These are phyloP conservation scores for Protaetia brevitarsis DNA, from an alignment of 1,140 invertebrate genomes.

Conservation along the genomic window DNA sequence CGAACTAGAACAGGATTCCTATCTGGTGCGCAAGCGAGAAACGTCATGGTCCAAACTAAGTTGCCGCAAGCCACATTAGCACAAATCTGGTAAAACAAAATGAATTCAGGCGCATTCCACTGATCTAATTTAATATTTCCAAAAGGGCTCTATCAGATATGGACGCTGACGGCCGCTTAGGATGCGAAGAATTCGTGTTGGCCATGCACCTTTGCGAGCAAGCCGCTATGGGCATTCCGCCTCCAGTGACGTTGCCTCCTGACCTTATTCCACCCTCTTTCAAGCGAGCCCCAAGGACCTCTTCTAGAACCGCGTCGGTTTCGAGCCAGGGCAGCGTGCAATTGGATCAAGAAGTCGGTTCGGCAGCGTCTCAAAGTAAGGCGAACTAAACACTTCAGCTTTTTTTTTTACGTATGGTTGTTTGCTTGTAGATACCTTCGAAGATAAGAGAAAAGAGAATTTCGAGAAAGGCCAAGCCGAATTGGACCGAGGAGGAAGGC, in stretches of 20 bases:
- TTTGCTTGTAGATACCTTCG: conserved; percentile 85
- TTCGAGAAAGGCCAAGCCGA: conserved; percentile 98
- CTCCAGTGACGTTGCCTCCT: conserved; percentile 72
- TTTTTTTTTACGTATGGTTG: neutral
- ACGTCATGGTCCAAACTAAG: conserved; percentile 91
- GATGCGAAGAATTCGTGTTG: conserved; percentile 94
- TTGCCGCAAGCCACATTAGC: conserved; percentile 86
- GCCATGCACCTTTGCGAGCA: conserved; percentile 94
- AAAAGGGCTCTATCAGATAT: conserved; percentile 81
- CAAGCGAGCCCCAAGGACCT: conserved; percentile 57
- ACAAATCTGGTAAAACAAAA: conserved; percentile 90
- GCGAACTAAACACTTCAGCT: neutral
- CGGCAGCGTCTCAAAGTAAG: conserved; percentile 59
- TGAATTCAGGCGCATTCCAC: too few species aligned
- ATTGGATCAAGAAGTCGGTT: conserved; percentile 53
- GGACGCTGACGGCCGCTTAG: conserved; percentile 87
- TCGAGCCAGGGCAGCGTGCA: conserved; percentile 58
- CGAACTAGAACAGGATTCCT: conserved; percentile 80
- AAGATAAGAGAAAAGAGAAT: conserved; percentile 96
- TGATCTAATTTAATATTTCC: conserved; percentile 2
- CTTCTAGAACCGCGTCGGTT: conserved; percentile 50
- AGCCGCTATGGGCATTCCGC: conserved; percentile 72
- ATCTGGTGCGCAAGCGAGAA: conserved; percentile 87
- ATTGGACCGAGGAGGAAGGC: conserved; percentile 87
- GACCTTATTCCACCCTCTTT: conserved; percentile 88